A percentile compares a stretch with the other conserved stretches of the same genome.
Conservation (phyloP, 23 tunicate genomes). For the Trididemnum clinides region DNA sequence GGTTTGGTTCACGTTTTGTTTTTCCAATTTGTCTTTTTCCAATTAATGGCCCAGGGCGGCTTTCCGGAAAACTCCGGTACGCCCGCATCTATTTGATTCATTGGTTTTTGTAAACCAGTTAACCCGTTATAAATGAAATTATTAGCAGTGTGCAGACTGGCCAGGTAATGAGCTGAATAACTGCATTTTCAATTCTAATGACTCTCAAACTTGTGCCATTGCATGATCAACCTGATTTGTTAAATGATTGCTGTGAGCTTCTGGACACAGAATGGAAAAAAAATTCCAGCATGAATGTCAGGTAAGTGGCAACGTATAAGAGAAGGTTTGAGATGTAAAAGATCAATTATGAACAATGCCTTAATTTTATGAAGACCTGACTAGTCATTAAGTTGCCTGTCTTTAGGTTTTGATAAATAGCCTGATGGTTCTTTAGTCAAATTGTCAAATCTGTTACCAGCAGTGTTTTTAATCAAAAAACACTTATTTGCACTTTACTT, state of each 20-base stretch:
- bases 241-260: conserved; percentile 25
- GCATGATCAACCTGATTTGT: background rate
- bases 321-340: background rate
- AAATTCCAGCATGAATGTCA: conserved; percentile 19
- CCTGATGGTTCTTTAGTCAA: background rate
- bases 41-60: too few species aligned
- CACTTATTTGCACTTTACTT: too few species aligned
- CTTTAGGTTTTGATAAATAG: background rate
- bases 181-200: too few species aligned
- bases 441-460: background rate
- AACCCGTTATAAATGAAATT: too few species aligned
- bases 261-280: conserved; percentile 65
- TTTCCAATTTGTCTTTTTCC: too few species aligned
- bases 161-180: too few species aligned
- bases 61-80: too few species aligned
- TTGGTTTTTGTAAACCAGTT: too few species aligned
- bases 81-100: too few species aligned
- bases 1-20: too few species aligned
- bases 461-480: background rate
- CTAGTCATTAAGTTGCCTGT: background rate
- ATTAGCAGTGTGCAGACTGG: too few species aligned
- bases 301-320: conserved; percentile 4
- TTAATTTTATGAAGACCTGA: too few species aligned
- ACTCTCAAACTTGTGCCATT: conserved; percentile 13
- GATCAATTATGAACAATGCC: background rate